Evolutionary conservation across 2,797 vertebrate genomes (phyloP).

Genomic region (Avahi laniger): DNA sequence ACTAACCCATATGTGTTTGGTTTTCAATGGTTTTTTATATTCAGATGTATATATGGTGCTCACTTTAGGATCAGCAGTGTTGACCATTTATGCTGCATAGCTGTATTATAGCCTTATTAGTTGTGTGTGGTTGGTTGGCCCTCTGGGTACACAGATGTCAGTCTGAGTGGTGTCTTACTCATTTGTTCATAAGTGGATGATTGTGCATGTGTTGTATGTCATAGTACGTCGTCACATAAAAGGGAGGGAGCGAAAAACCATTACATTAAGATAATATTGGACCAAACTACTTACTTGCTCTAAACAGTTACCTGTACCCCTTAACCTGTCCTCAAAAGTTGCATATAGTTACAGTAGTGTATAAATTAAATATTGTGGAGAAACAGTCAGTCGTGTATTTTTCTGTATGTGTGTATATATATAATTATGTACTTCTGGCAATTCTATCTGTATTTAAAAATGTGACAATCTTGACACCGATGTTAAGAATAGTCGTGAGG

Average conservation of each 20-base stretch:
- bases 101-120: conserved; percentile 96
- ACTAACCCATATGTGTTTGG: conserved; percentile 84
- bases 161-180: conserved; percentile 89
- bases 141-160: conserved; percentile 82
- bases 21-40: conserved; percentile 91
- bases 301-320: conserved; percentile 91
- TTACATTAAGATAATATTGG: conserved; percentile 90
- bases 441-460: conserved; percentile 88
- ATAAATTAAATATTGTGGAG: conserved; percentile 95
- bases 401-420: conserved; percentile 88
- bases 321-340: conserved; percentile 93
- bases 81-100: conserved; percentile 92
- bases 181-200: conserved; percentile 90
- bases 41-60: conserved; percentile 94
- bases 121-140: conserved; percentile 86
- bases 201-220: conserved; percentile 95
- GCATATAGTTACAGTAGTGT: conserved; percentile 96
- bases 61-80: conserved; percentile 86
- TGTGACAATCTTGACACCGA: conserved; percentile 83
- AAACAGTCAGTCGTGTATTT: conserved; percentile 88
- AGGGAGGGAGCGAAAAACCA: conserved; percentile 86
- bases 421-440: conserved; percentile 87
- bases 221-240: conserved; percentile 84
- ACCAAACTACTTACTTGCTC: conserved; percentile 93
- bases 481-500: conserved; percentile 83